These are phyloP conservation scores for Drosophila setosimentum DNA, from an alignment of 2,888 invertebrate species.

Conservation along the genomic window DNA sequence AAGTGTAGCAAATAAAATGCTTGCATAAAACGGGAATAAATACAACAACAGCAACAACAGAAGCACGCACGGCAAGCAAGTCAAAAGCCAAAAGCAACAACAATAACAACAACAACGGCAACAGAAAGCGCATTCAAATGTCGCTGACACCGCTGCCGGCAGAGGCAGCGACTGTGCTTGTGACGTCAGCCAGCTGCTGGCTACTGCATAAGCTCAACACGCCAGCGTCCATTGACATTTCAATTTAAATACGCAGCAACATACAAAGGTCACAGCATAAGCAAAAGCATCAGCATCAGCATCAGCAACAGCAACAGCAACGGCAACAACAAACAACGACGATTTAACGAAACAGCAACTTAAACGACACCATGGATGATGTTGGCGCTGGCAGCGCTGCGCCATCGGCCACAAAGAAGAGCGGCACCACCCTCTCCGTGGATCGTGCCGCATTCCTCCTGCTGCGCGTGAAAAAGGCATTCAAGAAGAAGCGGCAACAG, in stretches of 20 bases:
- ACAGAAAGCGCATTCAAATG: slow-evolving; percentile 68
- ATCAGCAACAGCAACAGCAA: slow-evolving; percentile 17
- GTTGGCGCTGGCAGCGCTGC: slow-evolving; percentile 49
- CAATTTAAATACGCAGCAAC: slow-evolving; percentile 38
- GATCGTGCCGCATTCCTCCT: slow-evolving; percentile 95
- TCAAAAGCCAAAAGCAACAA: slow-evolving; percentile 22
- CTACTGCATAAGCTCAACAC: slow-evolving; percentile 27
- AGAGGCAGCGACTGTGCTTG: slow-evolving; percentile 12
- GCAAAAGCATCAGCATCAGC: slow-evolving; percentile 21
- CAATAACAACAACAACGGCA: slow-evolving; percentile 11
- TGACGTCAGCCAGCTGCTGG: slow-evolving; percentile 27
- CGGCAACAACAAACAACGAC: background rate
- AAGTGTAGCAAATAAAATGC: slow-evolving; percentile 43
- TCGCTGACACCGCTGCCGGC: slow-evolving; percentile 33
- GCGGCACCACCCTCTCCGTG: slow-evolving; percentile 89
- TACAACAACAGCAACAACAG: slow-evolving; percentile 23
- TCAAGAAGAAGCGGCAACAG: slow-evolving; percentile 95
- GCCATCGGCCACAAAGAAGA: slow-evolving; percentile 74
- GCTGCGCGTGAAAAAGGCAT: slow-evolving; percentile 94
- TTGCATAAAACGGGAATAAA: slow-evolving; percentile 29
- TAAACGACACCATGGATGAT: slow-evolving; percentile 63
- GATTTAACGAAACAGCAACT: slow-evolving; percentile 15
- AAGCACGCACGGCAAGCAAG: slow-evolving; percentile 39
- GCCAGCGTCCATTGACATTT: slow-evolving; percentile 56
- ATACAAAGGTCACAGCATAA: slow-evolving; percentile 25